Evolutionary conservation across 2,797 vertebrate species (phyloP).

Genomic region (Urosaurus nigricauda): DNA sequence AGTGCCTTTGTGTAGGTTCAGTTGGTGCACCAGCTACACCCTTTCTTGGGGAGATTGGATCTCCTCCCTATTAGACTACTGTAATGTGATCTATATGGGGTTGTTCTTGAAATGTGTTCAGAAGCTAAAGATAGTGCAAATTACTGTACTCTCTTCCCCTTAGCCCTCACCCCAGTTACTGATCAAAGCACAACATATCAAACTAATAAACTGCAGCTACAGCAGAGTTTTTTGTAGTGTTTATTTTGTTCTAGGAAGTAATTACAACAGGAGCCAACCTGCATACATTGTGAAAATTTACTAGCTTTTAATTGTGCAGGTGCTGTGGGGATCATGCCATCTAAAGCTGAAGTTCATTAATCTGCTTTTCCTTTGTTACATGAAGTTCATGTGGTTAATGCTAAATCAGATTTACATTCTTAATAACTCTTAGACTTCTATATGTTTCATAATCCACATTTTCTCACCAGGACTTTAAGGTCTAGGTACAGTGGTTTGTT

Average conservation of each 20-base stretch:
- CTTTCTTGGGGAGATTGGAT: too few species aligned
- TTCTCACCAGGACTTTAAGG: not conserved
- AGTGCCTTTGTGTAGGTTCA: too few species aligned
- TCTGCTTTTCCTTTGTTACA: slow-evolving; percentile 17
- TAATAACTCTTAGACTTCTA: not conserved
- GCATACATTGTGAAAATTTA: slow-evolving; percentile 18
- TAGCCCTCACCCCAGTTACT: too few species aligned
- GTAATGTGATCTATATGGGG: too few species aligned
- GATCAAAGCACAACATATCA: not conserved
- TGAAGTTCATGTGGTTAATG: not conserved
- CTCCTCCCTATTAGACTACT: too few species aligned
- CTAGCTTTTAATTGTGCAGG: slow-evolving; percentile 20
- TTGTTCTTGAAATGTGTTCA: too few species aligned
- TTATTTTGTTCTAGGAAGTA: slow-evolving; percentile 18
- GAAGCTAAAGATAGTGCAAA: not conserved
- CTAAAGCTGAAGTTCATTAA: slow-evolving; percentile 13
- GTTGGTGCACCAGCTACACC: too few species aligned
- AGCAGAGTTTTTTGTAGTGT: not conserved
- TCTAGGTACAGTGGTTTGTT: not conserved
- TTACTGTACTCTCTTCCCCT: not conserved
- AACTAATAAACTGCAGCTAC: not conserved
- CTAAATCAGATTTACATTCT: slow-evolving; percentile 23
- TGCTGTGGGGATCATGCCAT: slow-evolving; percentile 18
- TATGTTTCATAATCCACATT: not conserved
- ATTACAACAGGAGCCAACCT: not conserved